Base-by-base conservation (phyloP, 2,113 vertebrate genomes). In the Plecturocebus donacophilus region DNA sequence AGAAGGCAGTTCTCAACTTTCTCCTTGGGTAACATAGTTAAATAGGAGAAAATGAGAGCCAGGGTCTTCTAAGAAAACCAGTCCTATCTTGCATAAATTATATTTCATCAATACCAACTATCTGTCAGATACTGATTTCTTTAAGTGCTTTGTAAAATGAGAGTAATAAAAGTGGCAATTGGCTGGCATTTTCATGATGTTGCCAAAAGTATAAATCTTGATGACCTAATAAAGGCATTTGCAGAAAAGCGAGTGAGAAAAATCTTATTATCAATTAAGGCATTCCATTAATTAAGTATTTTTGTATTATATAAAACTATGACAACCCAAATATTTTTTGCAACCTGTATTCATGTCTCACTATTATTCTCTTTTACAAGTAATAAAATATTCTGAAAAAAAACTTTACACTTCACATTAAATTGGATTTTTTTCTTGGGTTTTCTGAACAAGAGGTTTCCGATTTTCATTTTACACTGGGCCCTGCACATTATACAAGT, bases 91-190 rank as follows among this genome's bases (percentile, higher is more conserved):
- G 61, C 56, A 75, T 27, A 21, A 7, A 8, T 42, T 64, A 10
- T 21, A 66, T 79, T 82, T 92, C 70, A 76, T 86, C 75, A 84
- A 42, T 75, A 40, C 35, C 86, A 95, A 66, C 91, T 47, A 45
- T 56, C 61, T 87, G 32, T 54, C 82, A 10, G 77, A 66, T 38
- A 89, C 66, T 68, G 52, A 30, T 90, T 81, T 95, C 42, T 83
- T 71, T 95, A 96, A 87, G 71, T 76, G 61, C 42, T 75, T 90
- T 92, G 17, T 91, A 83, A 96, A 83, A 90, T 10, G 27, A 64
- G 47, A 47, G 49, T 88, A n/a, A 84, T 77, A 87, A 97, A 97
- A 66, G 10, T 17, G 64, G 49, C 61, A 40, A 7, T 64, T 92
- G 87, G 75, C 64, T 45, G 42, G 42, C 56, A 17, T 91, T 81